Percentiles rank a stretch among this genome's conserved stretches.
These are phyloP conservation scores for Mercenaria mercenaria DNA, from an alignment of 1,140 invertebrate species.

Conservation along the genomic window DNA sequence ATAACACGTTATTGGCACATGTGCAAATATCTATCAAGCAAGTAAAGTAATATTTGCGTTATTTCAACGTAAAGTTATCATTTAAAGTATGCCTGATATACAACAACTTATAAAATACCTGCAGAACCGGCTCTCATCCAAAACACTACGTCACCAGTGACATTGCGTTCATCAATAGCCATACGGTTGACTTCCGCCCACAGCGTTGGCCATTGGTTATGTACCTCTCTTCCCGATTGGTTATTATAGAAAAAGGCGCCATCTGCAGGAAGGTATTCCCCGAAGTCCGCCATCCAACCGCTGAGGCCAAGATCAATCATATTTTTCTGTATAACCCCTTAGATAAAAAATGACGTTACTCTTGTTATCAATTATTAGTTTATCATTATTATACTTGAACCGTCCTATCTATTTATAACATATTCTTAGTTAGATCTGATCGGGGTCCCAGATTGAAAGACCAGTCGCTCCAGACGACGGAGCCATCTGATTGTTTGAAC, in stretches of 20 bases:
- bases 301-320: constrained; percentile 84
- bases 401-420: too few relatives aligned
- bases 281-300: constrained; percentile 87
- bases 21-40: too few relatives aligned
- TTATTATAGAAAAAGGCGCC: constrained; percentile 71
- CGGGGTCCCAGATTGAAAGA: too few relatives aligned
- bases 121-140: constrained; percentile 84
- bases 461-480: too few relatives aligned
- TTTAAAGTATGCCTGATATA: too few relatives aligned
- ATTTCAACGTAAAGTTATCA: too few relatives aligned
- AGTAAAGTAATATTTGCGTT: too few relatives aligned
- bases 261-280: constrained; percentile 85
- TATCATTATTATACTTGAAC: not conserved
- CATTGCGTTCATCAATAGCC: constrained; percentile 80
- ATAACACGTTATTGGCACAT: too few relatives aligned
- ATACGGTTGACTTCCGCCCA: constrained; percentile 81
- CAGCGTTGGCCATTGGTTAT: constrained; percentile 80
- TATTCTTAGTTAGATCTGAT: too few relatives aligned
- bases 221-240: constrained; percentile 65
- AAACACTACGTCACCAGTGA: constrained; percentile 83
- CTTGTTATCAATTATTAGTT: not conserved
- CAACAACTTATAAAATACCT: constrained; percentile 71
- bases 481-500: too few relatives aligned
- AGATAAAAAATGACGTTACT: not conserved
- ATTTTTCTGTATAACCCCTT: constrained; percentile 83